Evolutionary conservation across 64 coral and sea anemone genomes (phyloP).

Genomic region (Pocillopora verrucosa): DNA sequence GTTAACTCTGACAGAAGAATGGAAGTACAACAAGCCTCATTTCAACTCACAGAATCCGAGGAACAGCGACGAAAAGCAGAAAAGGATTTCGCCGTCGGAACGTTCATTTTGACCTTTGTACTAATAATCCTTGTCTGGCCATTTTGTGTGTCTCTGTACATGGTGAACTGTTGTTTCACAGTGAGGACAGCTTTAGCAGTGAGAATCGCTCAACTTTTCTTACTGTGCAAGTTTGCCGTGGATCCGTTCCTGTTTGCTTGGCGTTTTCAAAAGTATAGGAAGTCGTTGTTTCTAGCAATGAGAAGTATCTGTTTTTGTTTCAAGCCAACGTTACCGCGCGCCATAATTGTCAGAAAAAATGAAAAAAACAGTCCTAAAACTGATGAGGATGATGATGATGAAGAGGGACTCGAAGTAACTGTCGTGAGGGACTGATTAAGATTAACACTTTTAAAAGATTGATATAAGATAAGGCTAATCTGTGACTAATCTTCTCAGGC

Average conservation of each 20-base stretch:
- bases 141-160: neutral
- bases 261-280: conserved; percentile 50
- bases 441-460: no score
- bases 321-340: neutral
- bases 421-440: neutral
- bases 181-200: neutral
- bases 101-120: conserved; percentile 36
- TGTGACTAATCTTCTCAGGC: no score
- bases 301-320: neutral
- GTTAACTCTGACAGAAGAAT: neutral
- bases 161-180: neutral
- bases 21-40: neutral
- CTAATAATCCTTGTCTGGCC: conserved; percentile 29
- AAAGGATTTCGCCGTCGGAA: conserved; percentile 48
- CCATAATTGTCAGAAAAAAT: neutral
- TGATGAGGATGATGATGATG: neutral
- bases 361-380: neutral
- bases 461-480: no score
- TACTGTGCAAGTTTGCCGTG: conserved; percentile 35
- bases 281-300: conserved; percentile 17
- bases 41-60: conserved; percentile 7
- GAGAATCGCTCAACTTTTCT: conserved; percentile 24
- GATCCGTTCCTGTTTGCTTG: conserved; percentile 64
- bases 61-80: conserved; percentile 26
- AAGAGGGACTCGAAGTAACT: neutral